Percentiles rank a stretch among this genome's conserved stretches.
phyloP scores from a whole-genome alignment of 1,140 invertebrate genomes.

The Brachionus rotundiformis region DNA sequence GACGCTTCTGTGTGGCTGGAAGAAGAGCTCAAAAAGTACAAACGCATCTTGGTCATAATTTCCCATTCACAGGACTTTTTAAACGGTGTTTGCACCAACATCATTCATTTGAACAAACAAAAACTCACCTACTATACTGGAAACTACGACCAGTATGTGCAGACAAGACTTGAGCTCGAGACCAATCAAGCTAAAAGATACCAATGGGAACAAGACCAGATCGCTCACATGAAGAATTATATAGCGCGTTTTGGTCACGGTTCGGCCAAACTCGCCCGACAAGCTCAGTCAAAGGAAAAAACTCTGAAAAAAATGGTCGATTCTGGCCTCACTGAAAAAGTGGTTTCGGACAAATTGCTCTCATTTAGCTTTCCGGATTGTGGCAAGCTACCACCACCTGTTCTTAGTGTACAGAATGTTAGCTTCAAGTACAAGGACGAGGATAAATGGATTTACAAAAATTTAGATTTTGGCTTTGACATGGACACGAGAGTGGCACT shows the following conservation, averaged over 20 bases:
- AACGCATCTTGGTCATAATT: slow-evolving; percentile 94
- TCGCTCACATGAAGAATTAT: slow-evolving; percentile 98
- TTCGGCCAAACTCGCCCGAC: slow-evolving; percentile 92
- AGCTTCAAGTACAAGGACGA: slow-evolving; percentile 72
- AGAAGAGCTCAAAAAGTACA: slow-evolving; percentile 92
- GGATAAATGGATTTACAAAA: slow-evolving; percentile 88
- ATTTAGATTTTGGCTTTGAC: slow-evolving; percentile 98
- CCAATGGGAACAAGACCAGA: slow-evolving; percentile 99
- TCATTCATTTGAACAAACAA: slow-evolving; percentile 90
- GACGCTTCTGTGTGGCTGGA: slow-evolving; percentile 99
- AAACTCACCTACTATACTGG: slow-evolving; percentile 68
- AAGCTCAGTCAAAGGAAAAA: slow-evolving; percentile 99
- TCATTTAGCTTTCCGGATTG: slow-evolving; percentile 95
- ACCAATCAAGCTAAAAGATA: slow-evolving; percentile 99
- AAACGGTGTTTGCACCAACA: slow-evolving; percentile 98
- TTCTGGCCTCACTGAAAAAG: slow-evolving; percentile 90
- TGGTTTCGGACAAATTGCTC: slow-evolving; percentile 80
- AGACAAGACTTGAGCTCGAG: slow-evolving; percentile 85
- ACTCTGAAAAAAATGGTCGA: slow-evolving; percentile 98
- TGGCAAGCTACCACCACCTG: slow-evolving; percentile 92
- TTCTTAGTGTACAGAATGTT: slow-evolving; percentile 98
- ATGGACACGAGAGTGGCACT: slow-evolving; percentile 92
- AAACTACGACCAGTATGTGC: slow-evolving; percentile 92
- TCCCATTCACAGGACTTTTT: slow-evolving; percentile 99
- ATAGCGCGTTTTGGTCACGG: slow-evolving; percentile 99